Evolutionary conservation across 2,113 vertebrate species (phyloP).

Genomic region (Heterotilapia buettikoferi): DNA sequence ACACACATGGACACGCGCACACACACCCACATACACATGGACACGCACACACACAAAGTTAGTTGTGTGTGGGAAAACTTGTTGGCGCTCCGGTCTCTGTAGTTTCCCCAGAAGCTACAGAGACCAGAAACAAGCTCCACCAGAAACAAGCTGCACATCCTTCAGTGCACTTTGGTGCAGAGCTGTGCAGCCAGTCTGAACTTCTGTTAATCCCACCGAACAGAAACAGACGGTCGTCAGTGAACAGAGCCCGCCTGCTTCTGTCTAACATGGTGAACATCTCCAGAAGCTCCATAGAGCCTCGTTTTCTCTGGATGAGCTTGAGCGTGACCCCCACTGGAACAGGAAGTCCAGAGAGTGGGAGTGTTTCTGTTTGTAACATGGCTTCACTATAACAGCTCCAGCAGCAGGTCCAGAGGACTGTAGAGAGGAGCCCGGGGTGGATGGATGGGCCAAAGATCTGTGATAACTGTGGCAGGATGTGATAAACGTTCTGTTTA

Average conservation of each 20-base stretch:
- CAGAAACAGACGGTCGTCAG: not conserved
- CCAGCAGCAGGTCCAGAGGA: not conserved
- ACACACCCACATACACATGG: fast-evolving
- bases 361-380: not conserved
- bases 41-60: not conserved
- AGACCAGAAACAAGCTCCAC: too few species aligned
- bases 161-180: not conserved
- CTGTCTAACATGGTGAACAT: not conserved
- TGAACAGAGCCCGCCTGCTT: not conserved
- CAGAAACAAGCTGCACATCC: not conserved
- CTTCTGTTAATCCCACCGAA: not conserved
- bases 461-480: not conserved
- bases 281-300: not conserved
- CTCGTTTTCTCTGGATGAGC: not conserved
- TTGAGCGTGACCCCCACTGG: not conserved
- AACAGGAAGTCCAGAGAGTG: not conserved
- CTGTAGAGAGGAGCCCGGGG: not conserved
- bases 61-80: not conserved
- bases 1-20: too few species aligned
- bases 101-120: too few species aligned
- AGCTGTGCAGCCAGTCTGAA: not conserved
- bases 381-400: not conserved
- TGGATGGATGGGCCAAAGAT: not conserved
- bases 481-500: not conserved
- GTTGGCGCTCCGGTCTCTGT: not conserved